phyloP scores from a whole-genome alignment of 2,113 vertebrate genomes.

The Sylvietta virens region DNA sequence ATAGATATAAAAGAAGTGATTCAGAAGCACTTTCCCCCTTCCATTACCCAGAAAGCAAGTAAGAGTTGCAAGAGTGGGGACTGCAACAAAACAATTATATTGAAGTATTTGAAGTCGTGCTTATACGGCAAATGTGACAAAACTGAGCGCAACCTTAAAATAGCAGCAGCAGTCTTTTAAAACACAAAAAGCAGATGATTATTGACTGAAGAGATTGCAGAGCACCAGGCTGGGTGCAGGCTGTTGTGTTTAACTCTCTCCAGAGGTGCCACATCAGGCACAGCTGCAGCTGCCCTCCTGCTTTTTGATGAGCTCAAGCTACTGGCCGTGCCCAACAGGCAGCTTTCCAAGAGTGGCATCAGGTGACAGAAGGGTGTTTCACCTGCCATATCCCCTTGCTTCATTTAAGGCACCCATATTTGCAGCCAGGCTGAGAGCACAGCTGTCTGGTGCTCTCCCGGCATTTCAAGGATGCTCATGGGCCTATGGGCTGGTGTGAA shows the following conservation, averaged over 20 bases:
- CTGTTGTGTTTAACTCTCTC: not conserved
- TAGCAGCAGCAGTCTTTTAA: conserved; percentile 48
- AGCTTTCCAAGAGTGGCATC: not conserved
- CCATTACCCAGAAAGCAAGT: conserved; percentile 33
- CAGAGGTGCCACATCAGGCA: not conserved
- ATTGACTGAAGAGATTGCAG: conserved; percentile 10
- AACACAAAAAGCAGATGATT: conserved; percentile 43
- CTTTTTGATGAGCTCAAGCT: not conserved
- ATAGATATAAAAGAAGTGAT: conserved; percentile 12
- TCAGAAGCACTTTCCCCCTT: conserved; percentile 18
- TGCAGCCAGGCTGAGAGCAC: accelerated
- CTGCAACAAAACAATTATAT: conserved; percentile 47
- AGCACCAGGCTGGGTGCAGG: not conserved
- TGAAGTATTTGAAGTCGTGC: conserved; percentile 38
- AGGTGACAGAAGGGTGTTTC: not conserved
- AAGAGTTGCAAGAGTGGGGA: conserved; percentile 12
- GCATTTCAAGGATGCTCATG: not conserved
- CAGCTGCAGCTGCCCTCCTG: not conserved
- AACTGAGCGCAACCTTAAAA: conserved; percentile 46
- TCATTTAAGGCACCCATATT: not conserved
- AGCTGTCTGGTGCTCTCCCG: not conserved
- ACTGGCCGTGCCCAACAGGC: not conserved
- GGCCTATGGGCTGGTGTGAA: not conserved
- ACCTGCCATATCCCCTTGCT: not conserved
- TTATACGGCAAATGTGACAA: conserved; percentile 48